Base-by-base conservation (phyloP, 2,888 invertebrate species). In the Abrostola triplasia region DNA sequence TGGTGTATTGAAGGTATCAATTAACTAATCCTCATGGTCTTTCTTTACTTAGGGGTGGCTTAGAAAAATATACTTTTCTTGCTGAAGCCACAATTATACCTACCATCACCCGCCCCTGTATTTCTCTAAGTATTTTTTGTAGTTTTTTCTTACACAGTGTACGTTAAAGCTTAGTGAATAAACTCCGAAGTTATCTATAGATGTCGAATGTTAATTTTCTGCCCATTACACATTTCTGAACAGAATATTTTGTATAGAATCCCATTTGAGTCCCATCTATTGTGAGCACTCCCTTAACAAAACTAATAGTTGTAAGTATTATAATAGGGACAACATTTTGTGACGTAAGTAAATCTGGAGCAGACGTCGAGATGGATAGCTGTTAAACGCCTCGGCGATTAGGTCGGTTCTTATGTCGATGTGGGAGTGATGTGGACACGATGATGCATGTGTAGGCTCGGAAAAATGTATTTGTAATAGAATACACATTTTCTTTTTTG, bases 311-410 rank as follows among this genome's bases (percentile, higher is more conserved):
- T 67, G 67, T 69, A 65, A 63, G 65, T 51, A 62, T 61, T 70
- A 59, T 67, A 70, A 70, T 69, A 50, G 52, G 62, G 48, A 59
- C 63, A 70, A 70, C 56, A 66, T 73, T 67, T 59, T 59, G 47
- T 57, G 53, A 62, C 57, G 53, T 57, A 40, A 54, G 56, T 55
- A 57, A 64, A 66, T 60, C 70, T 71, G 59, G 7, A n/a, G 47
- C n/a, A 8, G 56, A 66, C 54, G 51, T 50, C 7, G 0, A 57
- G 69, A 73, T 67, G 67, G 59, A 71, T 63, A n/a, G 40, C 13
- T 40, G 13, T 44, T 68, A 64, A 76, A 63, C 58, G 70, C 47
- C 44, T 41, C 7, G 13, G 38, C 67, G 67, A 77, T 79, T 71
- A 70, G 51, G 62, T 40, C 36, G 37, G 53, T 49, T 47, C 66